Conservation (phyloP, 2,888 invertebrate genomes). For the Chouioia cunea region DNA sequence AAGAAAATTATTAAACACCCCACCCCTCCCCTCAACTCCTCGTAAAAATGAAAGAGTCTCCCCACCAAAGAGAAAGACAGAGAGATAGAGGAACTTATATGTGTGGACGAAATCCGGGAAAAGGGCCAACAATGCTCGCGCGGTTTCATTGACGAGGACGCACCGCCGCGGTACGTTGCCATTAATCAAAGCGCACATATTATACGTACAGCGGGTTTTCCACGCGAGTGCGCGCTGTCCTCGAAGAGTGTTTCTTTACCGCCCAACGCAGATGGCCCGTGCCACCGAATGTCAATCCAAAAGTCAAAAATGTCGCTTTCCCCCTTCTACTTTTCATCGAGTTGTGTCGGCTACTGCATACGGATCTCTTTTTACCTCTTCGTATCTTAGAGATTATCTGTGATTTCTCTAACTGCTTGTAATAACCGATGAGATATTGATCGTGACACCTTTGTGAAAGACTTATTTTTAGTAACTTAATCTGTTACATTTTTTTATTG, state of each 20-base stretch:
- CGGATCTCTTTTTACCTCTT: too few species aligned
- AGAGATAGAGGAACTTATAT: background rate
- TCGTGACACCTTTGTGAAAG: too few species aligned
- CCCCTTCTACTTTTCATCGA: background rate
- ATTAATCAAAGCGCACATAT: constrained; percentile 54
- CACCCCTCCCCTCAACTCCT: background rate
- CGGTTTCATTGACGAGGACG: constrained; percentile 5
- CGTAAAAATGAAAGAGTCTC: too few species aligned
- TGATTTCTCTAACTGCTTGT: too few species aligned
- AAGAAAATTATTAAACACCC: constrained; percentile 28
- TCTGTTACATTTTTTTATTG: too few species aligned
- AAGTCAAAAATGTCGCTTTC: background rate
- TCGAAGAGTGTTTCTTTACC: background rate
- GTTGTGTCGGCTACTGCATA: background rate
- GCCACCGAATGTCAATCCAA: constrained; percentile 2
- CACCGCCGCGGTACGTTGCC: constrained; percentile 29
- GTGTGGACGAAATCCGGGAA: constrained; percentile 13
- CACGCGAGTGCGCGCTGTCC: constrained; percentile 49
- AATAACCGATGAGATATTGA: too few species aligned
- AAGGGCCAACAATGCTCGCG: constrained; percentile 5
- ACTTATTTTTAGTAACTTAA: too few species aligned
- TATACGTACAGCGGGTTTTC: constrained; percentile 33
- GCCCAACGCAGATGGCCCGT: constrained; percentile 35
- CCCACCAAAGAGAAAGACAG: too few species aligned
- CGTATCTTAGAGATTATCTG: too few species aligned